Base-by-base conservation (phyloP, 2,113 vertebrate genomes). In the Hiodon alosoides region DNA sequence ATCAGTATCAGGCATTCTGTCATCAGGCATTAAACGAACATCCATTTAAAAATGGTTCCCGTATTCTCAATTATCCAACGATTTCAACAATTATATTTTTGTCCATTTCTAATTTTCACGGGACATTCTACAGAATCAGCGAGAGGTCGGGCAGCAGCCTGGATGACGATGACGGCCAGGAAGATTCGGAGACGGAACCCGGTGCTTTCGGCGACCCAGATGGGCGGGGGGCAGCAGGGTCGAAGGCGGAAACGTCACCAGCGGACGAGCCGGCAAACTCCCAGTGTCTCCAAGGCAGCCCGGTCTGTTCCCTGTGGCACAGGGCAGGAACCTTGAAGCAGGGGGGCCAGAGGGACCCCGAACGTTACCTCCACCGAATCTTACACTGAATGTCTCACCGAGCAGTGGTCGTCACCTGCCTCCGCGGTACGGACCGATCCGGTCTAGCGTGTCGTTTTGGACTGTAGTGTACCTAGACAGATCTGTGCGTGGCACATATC, bases 281-380 rank as follows among this genome's bases (percentile, higher is more conserved):
- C 8, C 57, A 76, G 58, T 14, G 16, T 50, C 58, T 46, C 50
- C 50, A 71, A n/a, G 5, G 6, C 31, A 47, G 5, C 2, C 10
- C 10, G 55, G 16, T 7, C 51, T 5, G 62, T 46, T 31, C 61
- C 8, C 52, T 52, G n/a, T 58, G 62, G 52, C 61, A 61, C 69
- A 47, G 70, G 17, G 14, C 59, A 7, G 53, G 69, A 5, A 14
- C 14, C 14, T 8, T 10, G 55, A 76, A n/a, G 16, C 61, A 77
- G 60, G 61, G 69, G 14, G 52, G 31, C 13, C 5, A 50, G 31
- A 48, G 69, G 47, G 58, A 59, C 61, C 62, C 62, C 10, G 76
- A 77, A n/a, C 50, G 54, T 46, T 72, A 72, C 62, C 62, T 77
- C 64, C 69, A 77, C 16, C 54, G 47, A 17, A 77, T 60, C 76